These are phyloP conservation scores for Malurus splendens DNA, from an alignment of 2,797 vertebrate genomes.

Conservation along the genomic window DNA sequence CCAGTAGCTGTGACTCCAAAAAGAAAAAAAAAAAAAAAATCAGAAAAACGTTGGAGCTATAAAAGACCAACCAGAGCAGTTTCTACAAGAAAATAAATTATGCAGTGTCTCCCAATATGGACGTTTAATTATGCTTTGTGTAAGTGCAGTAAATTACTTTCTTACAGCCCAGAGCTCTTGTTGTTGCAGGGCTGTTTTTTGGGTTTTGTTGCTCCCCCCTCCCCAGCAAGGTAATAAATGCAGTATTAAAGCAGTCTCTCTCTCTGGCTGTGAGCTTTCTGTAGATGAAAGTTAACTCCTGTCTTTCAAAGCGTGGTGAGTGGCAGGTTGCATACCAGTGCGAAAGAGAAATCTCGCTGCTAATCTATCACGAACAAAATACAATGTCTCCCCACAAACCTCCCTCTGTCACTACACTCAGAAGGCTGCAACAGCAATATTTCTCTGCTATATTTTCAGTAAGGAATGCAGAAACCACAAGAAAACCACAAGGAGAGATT, in stretches of 20 bases:
- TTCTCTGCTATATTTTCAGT: slow-evolving; percentile 10
- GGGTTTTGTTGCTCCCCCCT: neutral
- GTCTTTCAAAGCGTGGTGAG: slow-evolving; percentile 13
- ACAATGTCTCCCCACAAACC: neutral
- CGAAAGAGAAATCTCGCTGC: neutral
- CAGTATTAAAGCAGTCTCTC: neutral
- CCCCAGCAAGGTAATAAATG: slow-evolving; percentile 6
- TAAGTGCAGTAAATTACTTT: slow-evolving; percentile 28
- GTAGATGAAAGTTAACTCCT: slow-evolving; percentile 62
- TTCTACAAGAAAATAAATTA: neutral
- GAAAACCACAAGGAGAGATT: slow-evolving; percentile 29
- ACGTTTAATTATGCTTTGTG: slow-evolving; percentile 5
- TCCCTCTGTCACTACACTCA: neutral
- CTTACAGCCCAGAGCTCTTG: neutral
- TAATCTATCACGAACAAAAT: slow-evolving; percentile 27
- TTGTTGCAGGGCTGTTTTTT: neutral
- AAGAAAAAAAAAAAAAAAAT: neutral
- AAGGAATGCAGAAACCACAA: neutral
- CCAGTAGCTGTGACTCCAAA: neutral
- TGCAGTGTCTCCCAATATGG: neutral
- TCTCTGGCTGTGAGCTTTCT: slow-evolving; percentile 19
- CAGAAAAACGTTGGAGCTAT: neutral
- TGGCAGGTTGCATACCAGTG: slow-evolving; percentile 41
- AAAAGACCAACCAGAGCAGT: neutral
- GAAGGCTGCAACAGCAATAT: slow-evolving; percentile 20